Evolutionary conservation across 2,113 vertebrate genomes (phyloP).

Genomic region (Tenrec ecaudatus): DNA sequence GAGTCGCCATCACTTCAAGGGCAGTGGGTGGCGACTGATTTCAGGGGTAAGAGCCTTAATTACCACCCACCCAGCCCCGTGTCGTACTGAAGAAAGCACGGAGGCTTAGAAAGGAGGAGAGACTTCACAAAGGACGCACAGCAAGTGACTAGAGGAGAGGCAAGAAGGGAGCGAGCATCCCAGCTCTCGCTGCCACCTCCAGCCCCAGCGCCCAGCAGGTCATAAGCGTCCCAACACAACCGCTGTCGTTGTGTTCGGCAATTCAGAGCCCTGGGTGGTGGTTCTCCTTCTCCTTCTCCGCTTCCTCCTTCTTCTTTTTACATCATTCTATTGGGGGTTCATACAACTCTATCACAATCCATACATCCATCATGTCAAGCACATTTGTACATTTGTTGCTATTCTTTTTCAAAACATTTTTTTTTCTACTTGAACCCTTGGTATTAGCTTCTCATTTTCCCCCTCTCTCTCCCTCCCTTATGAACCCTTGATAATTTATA

Average conservation of each 20-base stretch:
- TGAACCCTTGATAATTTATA: too few relatives aligned
- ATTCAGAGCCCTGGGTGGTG: background rate
- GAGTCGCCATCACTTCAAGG: too few relatives aligned
- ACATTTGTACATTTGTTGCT: too few relatives aligned
- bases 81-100: background rate
- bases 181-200: accelerated
- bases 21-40: background rate
- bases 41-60: background rate
- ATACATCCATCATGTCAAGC: too few relatives aligned
- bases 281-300: too few relatives aligned
- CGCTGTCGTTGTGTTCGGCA: background rate
- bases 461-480: too few relatives aligned
- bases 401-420: too few relatives aligned
- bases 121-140: background rate
- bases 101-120: background rate
- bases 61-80: background rate
- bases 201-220: background rate
- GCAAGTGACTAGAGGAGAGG: background rate
- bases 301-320: too few relatives aligned
- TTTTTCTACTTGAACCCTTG: too few relatives aligned
- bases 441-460: too few relatives aligned
- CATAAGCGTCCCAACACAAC: background rate
- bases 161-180: background rate
- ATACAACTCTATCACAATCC: too few relatives aligned
- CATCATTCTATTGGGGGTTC: too few relatives aligned